Evolutionary conservation across 2,113 vertebrate species (phyloP).

Genomic region (Pogona vitticeps): DNA sequence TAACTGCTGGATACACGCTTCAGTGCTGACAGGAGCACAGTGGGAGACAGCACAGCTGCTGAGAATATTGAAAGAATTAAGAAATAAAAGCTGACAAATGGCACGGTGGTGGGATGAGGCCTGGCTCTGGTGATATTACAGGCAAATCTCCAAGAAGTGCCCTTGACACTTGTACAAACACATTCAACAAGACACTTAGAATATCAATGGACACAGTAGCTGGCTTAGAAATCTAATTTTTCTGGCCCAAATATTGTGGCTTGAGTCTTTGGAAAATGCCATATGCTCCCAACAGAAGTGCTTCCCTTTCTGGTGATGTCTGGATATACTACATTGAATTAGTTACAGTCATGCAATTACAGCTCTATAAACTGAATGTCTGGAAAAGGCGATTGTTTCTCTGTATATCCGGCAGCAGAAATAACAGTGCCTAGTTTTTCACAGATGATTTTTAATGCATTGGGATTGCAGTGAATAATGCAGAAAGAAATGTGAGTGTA

Average conservation of each 20-base stretch:
- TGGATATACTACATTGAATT: constrained; percentile 4
- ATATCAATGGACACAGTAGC: neutral
- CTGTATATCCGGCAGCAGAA: neutral
- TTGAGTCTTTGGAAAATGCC: neutral
- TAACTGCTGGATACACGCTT: neutral
- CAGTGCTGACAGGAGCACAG: neutral
- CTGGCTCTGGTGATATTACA: neutral
- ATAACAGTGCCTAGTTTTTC: neutral
- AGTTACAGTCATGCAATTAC: constrained; percentile 16
- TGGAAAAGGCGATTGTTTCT: constrained; percentile 9
- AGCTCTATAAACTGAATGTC: constrained; percentile 18
- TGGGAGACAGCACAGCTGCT: neutral
- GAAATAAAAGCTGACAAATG: neutral
- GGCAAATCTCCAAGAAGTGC: neutral
- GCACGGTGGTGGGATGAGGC: no score
- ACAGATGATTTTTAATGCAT: neutral
- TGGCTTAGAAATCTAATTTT: neutral
- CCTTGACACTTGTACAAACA: neutral
- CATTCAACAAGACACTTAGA: neutral
- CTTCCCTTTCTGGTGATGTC: neutral
- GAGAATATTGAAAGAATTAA: neutral
- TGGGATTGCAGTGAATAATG: constrained; percentile 19
- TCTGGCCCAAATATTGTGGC: neutral
- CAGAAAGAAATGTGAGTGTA: neutral
- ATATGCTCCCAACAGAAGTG: constrained; percentile 9